Evolutionary conservation across 2,797 vertebrate species (phyloP).

Genomic region (Cebuella pygmaea): DNA sequence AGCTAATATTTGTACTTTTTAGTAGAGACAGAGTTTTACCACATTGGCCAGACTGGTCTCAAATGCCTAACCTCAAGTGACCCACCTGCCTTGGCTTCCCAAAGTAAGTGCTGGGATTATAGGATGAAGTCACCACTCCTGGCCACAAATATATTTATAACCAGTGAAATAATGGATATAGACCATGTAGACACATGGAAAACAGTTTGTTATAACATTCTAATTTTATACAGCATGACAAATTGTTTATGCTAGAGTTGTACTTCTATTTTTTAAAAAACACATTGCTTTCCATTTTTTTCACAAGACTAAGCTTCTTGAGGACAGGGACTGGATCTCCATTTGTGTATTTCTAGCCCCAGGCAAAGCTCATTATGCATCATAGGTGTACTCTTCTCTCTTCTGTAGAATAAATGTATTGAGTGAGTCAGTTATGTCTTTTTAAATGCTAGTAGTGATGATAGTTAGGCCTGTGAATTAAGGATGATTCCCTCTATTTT

Average conservation of each 20-base stretch:
- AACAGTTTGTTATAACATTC: neutral
- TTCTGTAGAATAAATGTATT: neutral
- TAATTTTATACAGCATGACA: neutral
- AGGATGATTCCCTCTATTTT: neutral
- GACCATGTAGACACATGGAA: neutral
- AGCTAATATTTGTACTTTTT: no score
- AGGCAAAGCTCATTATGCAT: neutral
- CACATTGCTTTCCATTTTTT: neutral
- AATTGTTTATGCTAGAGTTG: neutral
- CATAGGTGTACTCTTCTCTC: neutral
- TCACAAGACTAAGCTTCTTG: neutral
- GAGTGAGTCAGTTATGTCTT: neutral
- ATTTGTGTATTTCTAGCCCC: neutral
- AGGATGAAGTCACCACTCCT: no score
- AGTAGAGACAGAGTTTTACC: no score
- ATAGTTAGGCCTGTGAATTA: neutral
- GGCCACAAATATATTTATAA: neutral
- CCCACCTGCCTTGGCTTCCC: no score
- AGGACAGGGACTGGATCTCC: neutral
- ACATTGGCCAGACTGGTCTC: no score
- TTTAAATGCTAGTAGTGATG: neutral
- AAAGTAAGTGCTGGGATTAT: no score
- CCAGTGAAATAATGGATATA: neutral
- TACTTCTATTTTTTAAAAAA: neutral
- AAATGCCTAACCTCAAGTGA: no score